Evolutionary conservation across 2,113 vertebrate species (phyloP).

Genomic region (Sprattus sprattus): DNA sequence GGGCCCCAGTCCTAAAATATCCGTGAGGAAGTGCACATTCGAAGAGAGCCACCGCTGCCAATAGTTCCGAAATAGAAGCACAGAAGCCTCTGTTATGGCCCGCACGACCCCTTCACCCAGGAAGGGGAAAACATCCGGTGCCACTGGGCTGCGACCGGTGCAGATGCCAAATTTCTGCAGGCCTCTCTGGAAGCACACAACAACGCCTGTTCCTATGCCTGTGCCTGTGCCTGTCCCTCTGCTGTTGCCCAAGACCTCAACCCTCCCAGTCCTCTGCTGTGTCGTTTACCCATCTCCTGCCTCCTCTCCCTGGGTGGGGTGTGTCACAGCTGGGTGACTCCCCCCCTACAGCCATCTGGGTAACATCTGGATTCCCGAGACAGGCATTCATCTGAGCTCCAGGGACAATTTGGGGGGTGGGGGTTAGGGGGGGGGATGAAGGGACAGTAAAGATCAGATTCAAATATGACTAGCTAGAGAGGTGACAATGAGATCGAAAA

Average conservation of each 20-base stretch:
- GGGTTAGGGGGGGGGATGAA: not conserved
- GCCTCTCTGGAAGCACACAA: not conserved
- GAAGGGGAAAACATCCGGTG: slow-evolving; percentile 11
- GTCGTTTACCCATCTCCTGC: not conserved
- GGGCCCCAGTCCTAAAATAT: slow-evolving; percentile 3
- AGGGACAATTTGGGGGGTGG: not conserved
- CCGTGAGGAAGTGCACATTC: not conserved
- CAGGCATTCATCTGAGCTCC: not conserved
- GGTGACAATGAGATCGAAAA: not conserved
- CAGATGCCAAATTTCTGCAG: not conserved
- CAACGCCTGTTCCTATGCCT: not conserved
- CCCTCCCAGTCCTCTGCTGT: not conserved
- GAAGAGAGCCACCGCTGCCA: not conserved
- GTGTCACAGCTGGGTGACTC: slow-evolving; percentile 14
- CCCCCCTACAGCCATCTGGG: slow-evolving; percentile 9
- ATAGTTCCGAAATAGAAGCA: not conserved
- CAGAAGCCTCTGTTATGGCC: not conserved
- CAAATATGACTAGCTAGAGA: not conserved
- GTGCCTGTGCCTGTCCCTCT: not conserved
- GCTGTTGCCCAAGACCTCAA: not conserved
- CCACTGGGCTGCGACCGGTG: not conserved
- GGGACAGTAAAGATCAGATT: not conserved
- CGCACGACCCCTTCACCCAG: not conserved
- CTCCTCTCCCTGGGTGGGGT: not conserved
- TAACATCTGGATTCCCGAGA: not conserved